Evolutionary conservation across 1,140 invertebrate species (phyloP), one percentile per base, ranked within the genome.

Genomic region (Drosophila quadrilineata): DNA sequence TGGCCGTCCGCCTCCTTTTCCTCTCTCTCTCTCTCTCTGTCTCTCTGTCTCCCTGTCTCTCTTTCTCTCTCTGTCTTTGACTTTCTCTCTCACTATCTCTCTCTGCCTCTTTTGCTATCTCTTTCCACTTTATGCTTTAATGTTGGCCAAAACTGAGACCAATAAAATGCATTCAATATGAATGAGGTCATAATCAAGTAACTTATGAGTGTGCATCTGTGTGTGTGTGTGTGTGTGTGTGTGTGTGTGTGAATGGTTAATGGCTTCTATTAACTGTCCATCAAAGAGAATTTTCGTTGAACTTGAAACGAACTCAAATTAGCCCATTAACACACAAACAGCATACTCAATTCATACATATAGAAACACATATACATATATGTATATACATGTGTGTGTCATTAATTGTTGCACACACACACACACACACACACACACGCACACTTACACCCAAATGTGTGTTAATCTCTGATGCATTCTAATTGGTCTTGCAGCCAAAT

Each of bases 401-500:
- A 58, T 58, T 58, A 48, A 41, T 43, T 41, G 19, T 40, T 19
- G 19, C 17, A 16, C 36, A 14, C 10, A 14, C 35, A 17, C 14
- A 17, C 14, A 36, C 35, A 36, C 14, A 17, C 33, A 16, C 33
- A 16, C 29, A 33, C n/a, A 12, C 29, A 33, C n/a, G 8, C 33
- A 35, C 33, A 35, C 6, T 14, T 6, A 31, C 28, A 26, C 8
- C 12, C 19, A 14, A 10, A 22, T 43, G 38, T n/a, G 50, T 40
- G 50, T 53, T 53, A 28, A 53, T 54, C 38, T 54, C 36, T 19
- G 35, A 9, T 29, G 50, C 50, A 38, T 21, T 54, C 50, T 40
- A 41, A 41, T 41, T 45, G 43, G 12, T 10, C 52, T 31, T 19
- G n/a, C n/a, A 22, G 53, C 19, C 28, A 21, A 9, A 45, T 45